Evolutionary conservation across 2,888 invertebrate species (phyloP), one percentile per base, ranked within the genome.

Genomic region (Cryptophagus acutangulus): DNA sequence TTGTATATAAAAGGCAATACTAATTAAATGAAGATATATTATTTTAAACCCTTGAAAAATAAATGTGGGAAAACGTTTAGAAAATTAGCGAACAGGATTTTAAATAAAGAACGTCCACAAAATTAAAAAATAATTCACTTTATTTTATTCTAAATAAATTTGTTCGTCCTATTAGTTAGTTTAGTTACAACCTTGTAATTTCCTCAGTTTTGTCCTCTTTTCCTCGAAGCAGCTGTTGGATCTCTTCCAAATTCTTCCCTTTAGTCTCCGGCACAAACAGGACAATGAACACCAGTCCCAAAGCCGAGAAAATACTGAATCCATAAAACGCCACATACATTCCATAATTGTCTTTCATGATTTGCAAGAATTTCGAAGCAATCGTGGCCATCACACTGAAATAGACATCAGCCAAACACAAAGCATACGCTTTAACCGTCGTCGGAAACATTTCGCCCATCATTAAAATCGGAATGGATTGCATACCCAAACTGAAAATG

Each of bases 261-360:
- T 81, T 83, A 2, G 83, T 83, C 67, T 84, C 84, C 1, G 83
- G 82, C 12, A 84, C 74, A 49, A 74, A 65, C 14, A 75, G 62
- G 36, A 74, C 52, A 56, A 82, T 78, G 63, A 78, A 81, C 46
- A 77, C 64, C 35, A 82, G 67, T 0, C 81, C 81, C 38, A 79
- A 41, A 15, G 78, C 61, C 9, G 79, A 79, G 59, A 75, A 78
- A 10, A 70, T 58, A 1, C 77, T 71, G 63, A 82, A 84, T 52
- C 77, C 76, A 69, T 77, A 78, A 63, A 83, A 83, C 45, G 79
- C 77, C 55, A 78, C 73, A 62, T 79, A 77, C 54, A 80, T 75
- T 29, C 78, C 79, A 43, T 72, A 76, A 3, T 64, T 62, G 51
- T 79, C 78, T 51, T 72, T 73, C 40, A 81, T 59, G 4, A 67